Evolutionary conservation across 2,797 vertebrate genomes (phyloP).

Genomic region (Manis javanica): DNA sequence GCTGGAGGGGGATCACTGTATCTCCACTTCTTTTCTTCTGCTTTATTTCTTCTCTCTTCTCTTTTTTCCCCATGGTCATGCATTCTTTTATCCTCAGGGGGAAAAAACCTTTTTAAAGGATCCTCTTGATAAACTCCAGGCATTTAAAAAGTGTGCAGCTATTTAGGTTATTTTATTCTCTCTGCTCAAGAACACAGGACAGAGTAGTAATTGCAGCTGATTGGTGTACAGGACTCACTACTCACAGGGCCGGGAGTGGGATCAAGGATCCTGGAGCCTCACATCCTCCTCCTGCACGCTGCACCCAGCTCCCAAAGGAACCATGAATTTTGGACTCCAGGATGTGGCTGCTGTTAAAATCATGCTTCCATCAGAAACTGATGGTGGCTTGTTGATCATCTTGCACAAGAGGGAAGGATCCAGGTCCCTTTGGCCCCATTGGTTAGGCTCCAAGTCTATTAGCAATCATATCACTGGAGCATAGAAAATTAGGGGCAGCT

Average conservation of each 20-base stretch:
- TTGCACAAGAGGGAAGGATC: background rate
- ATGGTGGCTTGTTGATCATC: background rate
- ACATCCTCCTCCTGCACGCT: background rate
- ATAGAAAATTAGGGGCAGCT: background rate
- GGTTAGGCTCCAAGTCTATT: background rate
- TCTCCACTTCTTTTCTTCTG: background rate
- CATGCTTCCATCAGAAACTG: background rate
- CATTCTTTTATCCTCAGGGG: background rate
- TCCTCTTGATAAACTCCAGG: background rate
- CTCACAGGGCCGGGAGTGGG: background rate
- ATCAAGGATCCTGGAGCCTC: too few relatives aligned
- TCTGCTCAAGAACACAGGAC: background rate
- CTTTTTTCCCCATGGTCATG: background rate
- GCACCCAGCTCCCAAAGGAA: accelerated
- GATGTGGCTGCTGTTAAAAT: background rate
- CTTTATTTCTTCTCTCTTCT: background rate
- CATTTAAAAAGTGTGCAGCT: background rate
- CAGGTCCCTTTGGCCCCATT: background rate
- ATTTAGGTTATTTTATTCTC: background rate
- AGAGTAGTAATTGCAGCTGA: background rate
- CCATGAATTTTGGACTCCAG: background rate
- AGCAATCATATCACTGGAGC: background rate
- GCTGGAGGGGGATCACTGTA: background rate
- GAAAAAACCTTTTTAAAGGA: background rate
- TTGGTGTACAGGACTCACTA: accelerated